These are phyloP conservation scores for Caloenas nicobarica DNA, from an alignment of 2,113 vertebrate species.

Conservation along the genomic window DNA sequence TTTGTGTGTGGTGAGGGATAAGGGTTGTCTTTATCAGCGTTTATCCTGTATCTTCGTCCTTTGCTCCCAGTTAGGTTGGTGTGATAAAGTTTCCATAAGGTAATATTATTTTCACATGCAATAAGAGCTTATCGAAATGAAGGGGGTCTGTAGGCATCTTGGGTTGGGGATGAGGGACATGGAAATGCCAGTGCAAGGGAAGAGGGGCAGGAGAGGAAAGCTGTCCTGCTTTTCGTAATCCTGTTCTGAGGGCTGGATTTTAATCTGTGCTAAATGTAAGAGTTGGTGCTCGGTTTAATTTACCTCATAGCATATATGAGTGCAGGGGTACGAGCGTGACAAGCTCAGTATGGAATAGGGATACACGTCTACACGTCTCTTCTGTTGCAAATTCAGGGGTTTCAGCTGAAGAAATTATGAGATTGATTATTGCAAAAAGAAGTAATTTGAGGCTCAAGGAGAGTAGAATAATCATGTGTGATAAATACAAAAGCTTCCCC, in stretches of 20 bases:
- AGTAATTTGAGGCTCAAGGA: background rate
- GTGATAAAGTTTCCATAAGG: background rate
- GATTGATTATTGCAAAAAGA: background rate
- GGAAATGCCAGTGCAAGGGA: background rate
- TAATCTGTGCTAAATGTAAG: background rate
- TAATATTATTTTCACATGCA: background rate
- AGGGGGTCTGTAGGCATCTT: background rate
- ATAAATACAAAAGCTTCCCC: background rate
- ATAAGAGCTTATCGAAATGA: background rate
- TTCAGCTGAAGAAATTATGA: background rate
- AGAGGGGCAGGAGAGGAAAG: background rate
- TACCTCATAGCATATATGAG: background rate
- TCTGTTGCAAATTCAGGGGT: background rate
- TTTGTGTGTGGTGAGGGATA: background rate
- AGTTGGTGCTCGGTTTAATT: background rate
- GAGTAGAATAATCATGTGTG: background rate
- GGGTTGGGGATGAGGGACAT: background rate
- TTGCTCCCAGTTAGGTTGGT: accelerated
- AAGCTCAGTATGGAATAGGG: background rate
- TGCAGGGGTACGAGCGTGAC: background rate
- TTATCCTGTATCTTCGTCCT: background rate
- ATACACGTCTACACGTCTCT: accelerated
- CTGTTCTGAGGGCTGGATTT: background rate
- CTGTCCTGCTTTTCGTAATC: background rate
- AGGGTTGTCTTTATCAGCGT: background rate